phyloP scores from a whole-genome alignment of 2,113 vertebrate genomes.

The Pantherophis guttatus region DNA sequence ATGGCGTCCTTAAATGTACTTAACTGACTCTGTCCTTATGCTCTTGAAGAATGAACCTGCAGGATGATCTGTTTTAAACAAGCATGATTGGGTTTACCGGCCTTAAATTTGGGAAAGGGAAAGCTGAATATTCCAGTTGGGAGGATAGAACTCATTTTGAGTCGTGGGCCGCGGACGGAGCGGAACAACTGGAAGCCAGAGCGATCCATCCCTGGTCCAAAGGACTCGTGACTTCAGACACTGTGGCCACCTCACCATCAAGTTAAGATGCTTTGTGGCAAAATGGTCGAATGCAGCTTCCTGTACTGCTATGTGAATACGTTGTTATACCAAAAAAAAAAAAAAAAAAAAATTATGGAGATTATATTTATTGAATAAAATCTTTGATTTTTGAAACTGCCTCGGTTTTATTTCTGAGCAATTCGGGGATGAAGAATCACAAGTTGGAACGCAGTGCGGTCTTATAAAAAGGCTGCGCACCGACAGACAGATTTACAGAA shows the following conservation, averaged over 20 bases:
- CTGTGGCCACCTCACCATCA: conserved; percentile 55
- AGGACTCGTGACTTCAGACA: conserved; percentile 56
- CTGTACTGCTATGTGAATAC: conserved; percentile 64
- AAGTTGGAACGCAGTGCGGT: too few relatives aligned
- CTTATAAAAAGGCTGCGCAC: background rate
- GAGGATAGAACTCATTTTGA: background rate
- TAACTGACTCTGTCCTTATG: background rate
- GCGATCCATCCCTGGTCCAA: conserved; percentile 51
- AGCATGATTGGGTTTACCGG: background rate
- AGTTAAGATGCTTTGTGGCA: conserved; percentile 42
- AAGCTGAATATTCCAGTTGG: background rate
- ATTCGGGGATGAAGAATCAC: background rate
- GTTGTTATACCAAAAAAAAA: conserved; percentile 70
- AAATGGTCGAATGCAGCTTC: conserved; percentile 35
- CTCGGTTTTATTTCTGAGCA: conserved; percentile 35
- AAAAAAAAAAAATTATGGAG: conserved; percentile 69
- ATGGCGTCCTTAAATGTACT: conserved; percentile 15
- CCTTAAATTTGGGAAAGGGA: background rate
- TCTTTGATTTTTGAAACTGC: conserved; percentile 39
- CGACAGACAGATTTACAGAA: background rate
- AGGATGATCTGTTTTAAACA: background rate
- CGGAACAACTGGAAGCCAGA: conserved; percentile 42
- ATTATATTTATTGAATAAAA: conserved; percentile 90
- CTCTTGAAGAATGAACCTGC: background rate
- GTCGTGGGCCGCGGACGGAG: conserved; percentile 20